Evolutionary conservation across 1,140 invertebrate species (phyloP), one percentile per base, ranked within the genome.

Genomic region (Cherax quadricarinatus): DNA sequence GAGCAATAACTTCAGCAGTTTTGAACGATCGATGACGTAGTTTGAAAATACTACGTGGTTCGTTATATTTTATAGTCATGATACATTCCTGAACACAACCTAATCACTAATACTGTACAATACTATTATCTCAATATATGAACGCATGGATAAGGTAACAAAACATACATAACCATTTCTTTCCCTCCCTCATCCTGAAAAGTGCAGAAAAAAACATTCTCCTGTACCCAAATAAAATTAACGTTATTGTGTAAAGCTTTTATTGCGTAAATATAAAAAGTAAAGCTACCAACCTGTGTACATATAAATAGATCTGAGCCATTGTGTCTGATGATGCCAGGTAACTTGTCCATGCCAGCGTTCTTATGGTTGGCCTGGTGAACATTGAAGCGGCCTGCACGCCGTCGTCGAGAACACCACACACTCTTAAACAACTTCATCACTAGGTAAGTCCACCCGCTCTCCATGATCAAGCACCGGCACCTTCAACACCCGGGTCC

Each of bases 351-450:
- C 57, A 51, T 80, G 73, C 30, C n/a, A 14, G 21, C 30, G 84
- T 87, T 86, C 75, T 84, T 90, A 73, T 86, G 62, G 53, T 93
- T 93, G 51, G 92, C 92, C n/a, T 87, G 62, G 48, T 93, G 88
- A 53, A 93, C 88, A 53, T 93, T 93, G 66, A 93, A 93, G 12
- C 88, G 79, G 4, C 92, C 92, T 18, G 92, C 92, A 24, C 92
- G 53, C 41, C 80, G 57, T 24, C 84, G 60, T 14, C 88, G 78
- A 6, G 92, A 82, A 62, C 92, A 93, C 92, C 83, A 90, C 21
- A 93, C 48, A 30, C 83, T 78, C 80, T 93, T 93, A 53, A 93
- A 91, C 48, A 93, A n/a, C 88, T 93, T 93, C 88, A 93, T 90
- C 75, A 93, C 83, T 81, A 93, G 48, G 21, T 83, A 87, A 14